Percentiles rank a stretch among this genome's conserved stretches.
These are phyloP conservation scores for Reinhardtius hippoglossoides DNA, from an alignment of 2,113 vertebrate species.

Conservation along the genomic window DNA sequence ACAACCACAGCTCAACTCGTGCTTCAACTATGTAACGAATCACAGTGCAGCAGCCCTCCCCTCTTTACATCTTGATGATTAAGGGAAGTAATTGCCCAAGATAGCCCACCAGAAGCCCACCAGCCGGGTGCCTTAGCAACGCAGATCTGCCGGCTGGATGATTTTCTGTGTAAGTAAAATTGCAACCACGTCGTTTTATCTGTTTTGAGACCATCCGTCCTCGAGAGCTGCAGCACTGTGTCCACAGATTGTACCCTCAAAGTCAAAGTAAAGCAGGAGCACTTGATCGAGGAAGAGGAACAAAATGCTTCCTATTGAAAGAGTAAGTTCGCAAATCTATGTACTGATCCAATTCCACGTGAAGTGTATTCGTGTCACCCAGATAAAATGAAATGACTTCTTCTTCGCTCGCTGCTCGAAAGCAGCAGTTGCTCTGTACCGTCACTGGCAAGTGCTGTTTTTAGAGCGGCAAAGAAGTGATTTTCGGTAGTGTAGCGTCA, in stretches of 20 bases:
- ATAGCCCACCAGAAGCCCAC: slow-evolving; percentile 49
- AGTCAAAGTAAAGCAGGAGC: no score
- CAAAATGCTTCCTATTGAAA: no score
- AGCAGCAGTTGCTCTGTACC: no score
- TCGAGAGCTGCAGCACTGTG: slow-evolving; percentile 14
- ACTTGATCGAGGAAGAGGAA: no score
- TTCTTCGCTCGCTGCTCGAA: no score
- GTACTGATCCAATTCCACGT: background rate
- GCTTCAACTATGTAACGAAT: slow-evolving; percentile 50
- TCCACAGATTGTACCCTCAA: background rate
- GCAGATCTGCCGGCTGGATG: slow-evolving; percentile 42
- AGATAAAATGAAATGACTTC: no score
- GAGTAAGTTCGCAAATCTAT: background rate
- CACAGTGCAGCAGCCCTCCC: slow-evolving; percentile 20
- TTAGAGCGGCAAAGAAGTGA: no score
- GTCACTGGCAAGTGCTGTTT: no score
- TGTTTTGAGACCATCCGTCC: slow-evolving; percentile 11
- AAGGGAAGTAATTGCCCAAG: slow-evolving; percentile 61
- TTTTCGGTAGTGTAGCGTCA: no score
- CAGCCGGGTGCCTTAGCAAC: slow-evolving; percentile 58
- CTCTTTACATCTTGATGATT: slow-evolving; percentile 62
- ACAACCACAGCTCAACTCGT: slow-evolving; percentile 24
- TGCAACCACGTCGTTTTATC: slow-evolving; percentile 15
- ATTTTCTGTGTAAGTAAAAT: slow-evolving; percentile 46
- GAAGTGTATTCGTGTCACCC: no score